These are phyloP conservation scores for Drosophila aff. DNA, from an alignment of 1,140 invertebrate species.

Conservation along the genomic window DNA sequence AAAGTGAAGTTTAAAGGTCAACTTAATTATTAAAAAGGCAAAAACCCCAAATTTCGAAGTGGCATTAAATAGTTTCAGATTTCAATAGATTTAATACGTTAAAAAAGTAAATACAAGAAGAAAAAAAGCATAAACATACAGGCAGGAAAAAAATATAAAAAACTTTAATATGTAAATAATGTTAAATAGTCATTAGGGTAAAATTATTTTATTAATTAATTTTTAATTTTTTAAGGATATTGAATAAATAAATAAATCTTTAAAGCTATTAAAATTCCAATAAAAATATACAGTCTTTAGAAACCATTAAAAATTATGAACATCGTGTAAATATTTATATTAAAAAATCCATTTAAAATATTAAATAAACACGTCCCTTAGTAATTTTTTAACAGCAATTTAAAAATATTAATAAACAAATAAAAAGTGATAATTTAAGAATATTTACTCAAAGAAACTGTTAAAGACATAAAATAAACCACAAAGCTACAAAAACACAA, in stretches of 20 bases:
- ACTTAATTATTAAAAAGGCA: background rate
- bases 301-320: background rate
- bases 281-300: background rate
- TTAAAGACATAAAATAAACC: background rate
- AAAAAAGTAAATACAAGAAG: background rate
- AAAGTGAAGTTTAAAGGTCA: background rate
- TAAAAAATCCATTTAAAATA: background rate
- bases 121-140: background rate
- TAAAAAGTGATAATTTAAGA: background rate
- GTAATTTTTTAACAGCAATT: background rate
- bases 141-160: background rate
- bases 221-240: background rate
- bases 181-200: background rate
- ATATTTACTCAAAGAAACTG: background rate
- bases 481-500: background rate
- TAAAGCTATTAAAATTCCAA: background rate
- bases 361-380: too few relatives aligned
- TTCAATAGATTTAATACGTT: background rate
- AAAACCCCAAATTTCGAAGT: background rate
- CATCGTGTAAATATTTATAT: background rate
- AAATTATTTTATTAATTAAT: too few relatives aligned
- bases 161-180: background rate
- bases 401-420: background rate
- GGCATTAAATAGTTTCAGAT: background rate
- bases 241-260: background rate